These are phyloP conservation scores for Mesaphorura yosii DNA, from an alignment of 1,140 invertebrate genomes.

Conservation along the genomic window DNA sequence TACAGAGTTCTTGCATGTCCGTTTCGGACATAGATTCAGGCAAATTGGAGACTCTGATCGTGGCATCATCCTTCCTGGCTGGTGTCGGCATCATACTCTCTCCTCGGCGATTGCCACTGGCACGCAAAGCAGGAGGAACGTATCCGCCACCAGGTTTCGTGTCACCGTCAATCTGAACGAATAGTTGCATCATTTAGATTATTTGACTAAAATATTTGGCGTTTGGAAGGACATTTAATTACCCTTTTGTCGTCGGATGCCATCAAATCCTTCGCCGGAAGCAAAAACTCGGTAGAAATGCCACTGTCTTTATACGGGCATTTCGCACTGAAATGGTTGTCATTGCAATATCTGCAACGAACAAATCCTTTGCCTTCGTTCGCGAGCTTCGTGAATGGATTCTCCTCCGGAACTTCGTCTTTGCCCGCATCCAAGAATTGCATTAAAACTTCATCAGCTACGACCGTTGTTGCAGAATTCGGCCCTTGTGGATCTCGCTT, in stretches of 20 bases:
- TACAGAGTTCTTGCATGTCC: constrained; percentile 91
- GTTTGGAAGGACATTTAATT: constrained; percentile 28
- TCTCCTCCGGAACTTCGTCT: constrained; percentile 72
- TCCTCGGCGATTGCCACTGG: constrained; percentile 53
- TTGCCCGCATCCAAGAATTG: constrained; percentile 71
- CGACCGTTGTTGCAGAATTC: constrained; percentile 89
- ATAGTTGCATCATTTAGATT: too few relatives aligned
- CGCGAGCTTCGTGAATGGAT: constrained; percentile 56
- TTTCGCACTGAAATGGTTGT: constrained; percentile 92
- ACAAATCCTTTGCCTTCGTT: constrained; percentile 68
- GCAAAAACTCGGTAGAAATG: constrained; percentile 39
- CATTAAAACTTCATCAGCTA: constrained; percentile 92
- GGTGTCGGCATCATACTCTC: constrained; percentile 54
- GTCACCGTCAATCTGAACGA: constrained; percentile 20
- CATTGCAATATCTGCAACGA: constrained; percentile 87
- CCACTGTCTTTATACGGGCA: constrained; percentile 90
- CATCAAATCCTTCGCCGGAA: constrained; percentile 32
- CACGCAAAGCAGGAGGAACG: constrained; percentile 74
- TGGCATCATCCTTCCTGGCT: constrained; percentile 60
- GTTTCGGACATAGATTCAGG: constrained; percentile 90
- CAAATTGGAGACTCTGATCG: constrained; percentile 92
- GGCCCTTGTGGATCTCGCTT: constrained; percentile 82
- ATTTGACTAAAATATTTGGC: constrained; percentile 1
- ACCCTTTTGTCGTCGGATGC: constrained; percentile 34
- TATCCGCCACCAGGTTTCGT: constrained; percentile 39